These are phyloP conservation scores for Limnephilus marmoratus DNA, from an alignment of 2,888 invertebrate genomes.

Conservation along the genomic window DNA sequence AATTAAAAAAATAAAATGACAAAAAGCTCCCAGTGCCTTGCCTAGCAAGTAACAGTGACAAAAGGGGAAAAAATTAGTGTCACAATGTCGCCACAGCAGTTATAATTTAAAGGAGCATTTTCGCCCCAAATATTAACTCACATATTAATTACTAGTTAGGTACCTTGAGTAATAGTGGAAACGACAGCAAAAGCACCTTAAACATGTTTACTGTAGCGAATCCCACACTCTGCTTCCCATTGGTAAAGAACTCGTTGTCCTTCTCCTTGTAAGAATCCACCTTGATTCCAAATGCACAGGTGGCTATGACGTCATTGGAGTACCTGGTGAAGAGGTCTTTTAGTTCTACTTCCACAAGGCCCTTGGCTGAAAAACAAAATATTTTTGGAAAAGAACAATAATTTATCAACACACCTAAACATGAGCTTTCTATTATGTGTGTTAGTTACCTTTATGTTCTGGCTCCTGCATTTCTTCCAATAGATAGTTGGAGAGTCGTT, in stretches of 20 bases:
- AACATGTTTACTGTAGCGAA: slow-evolving; percentile 41
- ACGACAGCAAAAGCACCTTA: slow-evolving; percentile 67
- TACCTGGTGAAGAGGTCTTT: slow-evolving; percentile 74
- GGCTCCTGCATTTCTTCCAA: slow-evolving; percentile 54
- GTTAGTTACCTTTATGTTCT: slow-evolving; percentile 42
- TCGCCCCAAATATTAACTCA: not conserved
- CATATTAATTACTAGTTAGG: not conserved
- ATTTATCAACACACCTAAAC: too few species aligned
- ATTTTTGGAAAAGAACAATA: not conserved
- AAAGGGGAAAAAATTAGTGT: not conserved
- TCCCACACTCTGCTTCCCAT: not conserved
- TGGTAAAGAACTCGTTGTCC: slow-evolving; percentile 76
- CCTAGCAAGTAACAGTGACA: not conserved
- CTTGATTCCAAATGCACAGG: slow-evolving; percentile 75
- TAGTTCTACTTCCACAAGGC: slow-evolving; percentile 70
- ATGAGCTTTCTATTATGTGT: not conserved
- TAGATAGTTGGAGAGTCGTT: slow-evolving; percentile 69
- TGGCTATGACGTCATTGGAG: slow-evolving; percentile 77
- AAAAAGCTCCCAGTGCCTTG: not conserved
- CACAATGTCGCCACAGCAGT: not conserved
- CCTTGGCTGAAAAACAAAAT: slow-evolving; percentile 35
- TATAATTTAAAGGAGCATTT: not conserved
- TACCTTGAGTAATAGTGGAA: not conserved
- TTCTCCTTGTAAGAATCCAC: slow-evolving; percentile 76
- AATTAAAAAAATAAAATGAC: too few species aligned